Evolutionary conservation across 2,797 vertebrate genomes (phyloP).

Genomic region (Uromys caudimaculatus): DNA sequence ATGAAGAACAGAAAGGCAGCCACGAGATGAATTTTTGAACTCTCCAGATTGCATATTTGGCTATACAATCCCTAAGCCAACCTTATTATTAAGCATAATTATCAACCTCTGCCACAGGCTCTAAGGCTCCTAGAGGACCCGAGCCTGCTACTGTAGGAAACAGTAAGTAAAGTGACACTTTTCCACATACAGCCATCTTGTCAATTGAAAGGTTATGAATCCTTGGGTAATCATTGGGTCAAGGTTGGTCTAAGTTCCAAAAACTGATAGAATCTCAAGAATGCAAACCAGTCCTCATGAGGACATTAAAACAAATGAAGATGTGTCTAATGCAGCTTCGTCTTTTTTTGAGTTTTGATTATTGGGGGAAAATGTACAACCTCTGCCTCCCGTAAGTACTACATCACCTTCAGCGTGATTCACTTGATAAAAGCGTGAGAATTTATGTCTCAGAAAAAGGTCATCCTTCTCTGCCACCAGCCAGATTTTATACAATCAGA

Average conservation of each 20-base stretch:
- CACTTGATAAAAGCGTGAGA: not conserved
- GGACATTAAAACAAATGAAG: not conserved
- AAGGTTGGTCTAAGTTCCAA: not conserved
- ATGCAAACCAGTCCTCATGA: not conserved
- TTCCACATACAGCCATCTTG: not conserved
- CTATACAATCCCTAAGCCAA: slow-evolving; percentile 11
- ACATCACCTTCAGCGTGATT: not conserved
- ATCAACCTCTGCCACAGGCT: not conserved
- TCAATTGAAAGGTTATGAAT: not conserved
- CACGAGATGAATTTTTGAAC: slow-evolving; percentile 77
- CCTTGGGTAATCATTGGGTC: not conserved
- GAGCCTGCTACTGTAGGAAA: not conserved
- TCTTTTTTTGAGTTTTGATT: not conserved
- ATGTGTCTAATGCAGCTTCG: not conserved
- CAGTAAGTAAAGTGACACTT: not conserved
- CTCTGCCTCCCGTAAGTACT: not conserved
- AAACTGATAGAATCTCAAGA: not conserved
- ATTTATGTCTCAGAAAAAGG: not conserved
- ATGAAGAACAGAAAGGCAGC: slow-evolving; percentile 66
- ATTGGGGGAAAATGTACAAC: not conserved
- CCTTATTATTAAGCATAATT: slow-evolving; percentile 79
- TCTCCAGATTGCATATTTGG: slow-evolving; percentile 68
- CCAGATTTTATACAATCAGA: not conserved
- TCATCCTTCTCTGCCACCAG: not conserved
- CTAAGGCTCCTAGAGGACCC: not conserved